phyloP scores from a whole-genome alignment of 1,140 invertebrate species.

The Ditylenchus dipsaci region DNA sequence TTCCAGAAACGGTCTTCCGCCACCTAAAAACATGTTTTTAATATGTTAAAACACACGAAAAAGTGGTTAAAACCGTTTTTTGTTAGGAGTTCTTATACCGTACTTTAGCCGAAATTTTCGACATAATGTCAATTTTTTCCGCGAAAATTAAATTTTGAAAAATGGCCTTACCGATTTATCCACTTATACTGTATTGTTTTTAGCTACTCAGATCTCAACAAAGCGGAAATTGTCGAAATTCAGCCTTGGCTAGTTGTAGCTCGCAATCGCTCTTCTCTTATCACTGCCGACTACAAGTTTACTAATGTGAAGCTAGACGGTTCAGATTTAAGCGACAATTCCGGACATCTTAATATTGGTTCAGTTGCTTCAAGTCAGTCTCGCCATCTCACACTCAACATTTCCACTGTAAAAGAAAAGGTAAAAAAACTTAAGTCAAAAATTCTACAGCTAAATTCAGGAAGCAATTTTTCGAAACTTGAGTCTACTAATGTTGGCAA shows the following conservation, averaged over 20 bases:
- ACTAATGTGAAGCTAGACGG: not conserved
- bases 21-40: too few species aligned
- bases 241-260: not conserved
- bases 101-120: not conserved
- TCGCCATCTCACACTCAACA: not conserved
- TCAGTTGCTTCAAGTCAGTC: not conserved
- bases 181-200: too few species aligned
- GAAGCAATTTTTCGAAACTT: constrained; percentile 7
- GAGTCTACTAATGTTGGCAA: not conserved
- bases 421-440: not conserved
- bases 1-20: too few species aligned
- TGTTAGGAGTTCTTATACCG: too few species aligned
- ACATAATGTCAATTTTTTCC: too few species aligned
- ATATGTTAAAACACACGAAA: too few species aligned
- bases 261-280: not conserved
- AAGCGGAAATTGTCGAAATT: not conserved
- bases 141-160: too few species aligned
- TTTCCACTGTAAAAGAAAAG: not conserved
- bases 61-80: too few species aligned
- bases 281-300: not conserved
- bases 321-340: not conserved
- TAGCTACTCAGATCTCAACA: not conserved
- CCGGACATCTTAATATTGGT: not conserved
- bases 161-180: too few species aligned
- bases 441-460: not conserved